Evolutionary conservation across 2,888 invertebrate species (phyloP).

Genomic region (Catotricha subobsoleta): DNA sequence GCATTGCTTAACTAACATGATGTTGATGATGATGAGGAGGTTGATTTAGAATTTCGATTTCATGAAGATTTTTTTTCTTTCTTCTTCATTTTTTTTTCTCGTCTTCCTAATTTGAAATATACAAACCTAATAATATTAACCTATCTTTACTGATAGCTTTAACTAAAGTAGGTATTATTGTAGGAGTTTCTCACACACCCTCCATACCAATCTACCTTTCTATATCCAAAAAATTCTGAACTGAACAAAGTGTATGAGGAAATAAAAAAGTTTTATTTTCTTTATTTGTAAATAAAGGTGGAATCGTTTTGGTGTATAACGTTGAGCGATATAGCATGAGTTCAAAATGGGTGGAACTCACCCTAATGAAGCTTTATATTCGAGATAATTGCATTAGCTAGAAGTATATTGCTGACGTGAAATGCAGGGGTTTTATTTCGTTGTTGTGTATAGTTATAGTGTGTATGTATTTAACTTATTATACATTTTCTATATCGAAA

Average conservation of each 20-base stretch:
- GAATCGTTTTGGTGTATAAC: background rate
- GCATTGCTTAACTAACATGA: too few relatives aligned
- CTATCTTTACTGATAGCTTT: slow-evolving; percentile 1
- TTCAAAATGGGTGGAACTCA: background rate
- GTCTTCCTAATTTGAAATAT: too few relatives aligned
- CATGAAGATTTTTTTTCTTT: background rate
- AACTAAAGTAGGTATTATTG: background rate
- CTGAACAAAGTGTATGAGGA: too few relatives aligned
- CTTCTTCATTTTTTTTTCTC: background rate
- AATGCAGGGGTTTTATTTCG: slow-evolving; percentile 3
- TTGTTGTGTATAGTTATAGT: too few relatives aligned
- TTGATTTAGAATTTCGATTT: background rate
- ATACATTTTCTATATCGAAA: too few relatives aligned
- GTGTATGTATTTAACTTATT: too few relatives aligned
- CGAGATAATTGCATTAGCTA: slow-evolving; percentile 13
- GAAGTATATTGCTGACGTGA: slow-evolving; percentile 4
- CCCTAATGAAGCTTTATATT: slow-evolving; percentile 13
- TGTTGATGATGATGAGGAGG: too few relatives aligned
- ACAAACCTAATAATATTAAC: too few relatives aligned
- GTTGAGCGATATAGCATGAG: background rate
- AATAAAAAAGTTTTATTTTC: slow-evolving; percentile 1
- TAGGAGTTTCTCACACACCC: background rate
- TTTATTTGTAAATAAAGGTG: slow-evolving; percentile 3
- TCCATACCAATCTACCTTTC: background rate
- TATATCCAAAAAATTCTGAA: background rate